Evolutionary conservation across 2,113 vertebrate genomes (phyloP), one percentile per base, ranked within the genome.

Genomic region (Rattus rattus): DNA sequence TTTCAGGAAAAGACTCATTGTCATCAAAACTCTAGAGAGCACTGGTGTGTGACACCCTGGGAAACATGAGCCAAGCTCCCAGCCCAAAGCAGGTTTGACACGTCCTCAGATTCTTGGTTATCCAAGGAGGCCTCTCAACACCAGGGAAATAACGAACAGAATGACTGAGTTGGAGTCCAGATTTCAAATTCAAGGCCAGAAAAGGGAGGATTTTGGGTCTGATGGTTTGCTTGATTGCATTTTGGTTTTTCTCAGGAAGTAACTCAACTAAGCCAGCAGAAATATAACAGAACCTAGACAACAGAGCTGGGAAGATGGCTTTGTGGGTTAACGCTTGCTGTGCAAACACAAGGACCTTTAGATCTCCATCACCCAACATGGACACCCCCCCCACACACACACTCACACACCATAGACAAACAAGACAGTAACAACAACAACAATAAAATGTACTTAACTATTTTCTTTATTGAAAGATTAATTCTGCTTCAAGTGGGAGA

Each of bases 401-500:
- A 75, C 72, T 43, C 20, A 43, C 72, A n/a, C 54, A 9, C 13
- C 30, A 54, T 30, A 80, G 24, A 67, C 14, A 47, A 33, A 65
- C n/a, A 65, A 30, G 19, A 49, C 28, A 67, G 7, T 49, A 61
- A 39, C 75, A 75, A 28, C 39, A 81, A 67, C 24, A 59, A 49
- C 75, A 49, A 56, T 1, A 63, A 30, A 65, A 33, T 30, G 5
- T 65, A 43, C 0, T 36, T 9, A 79, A 86, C 7, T 91, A 77
- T 80, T 33, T 73, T 79, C 54, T n/a, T 81, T 94, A 70, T 72
- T 85, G 39, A 43, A 80, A 89, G 19, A 92, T 84, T 88, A 89
- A 87, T 87, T 96, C 56, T 16, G 26, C 56, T 96, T 72, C 70
- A 67, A 88, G 76, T 14, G 77, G 75, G 33, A 17, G 19, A n/a